phyloP scores from a whole-genome alignment of 2,888 invertebrate genomes.

The Bimastos eiseni region DNA sequence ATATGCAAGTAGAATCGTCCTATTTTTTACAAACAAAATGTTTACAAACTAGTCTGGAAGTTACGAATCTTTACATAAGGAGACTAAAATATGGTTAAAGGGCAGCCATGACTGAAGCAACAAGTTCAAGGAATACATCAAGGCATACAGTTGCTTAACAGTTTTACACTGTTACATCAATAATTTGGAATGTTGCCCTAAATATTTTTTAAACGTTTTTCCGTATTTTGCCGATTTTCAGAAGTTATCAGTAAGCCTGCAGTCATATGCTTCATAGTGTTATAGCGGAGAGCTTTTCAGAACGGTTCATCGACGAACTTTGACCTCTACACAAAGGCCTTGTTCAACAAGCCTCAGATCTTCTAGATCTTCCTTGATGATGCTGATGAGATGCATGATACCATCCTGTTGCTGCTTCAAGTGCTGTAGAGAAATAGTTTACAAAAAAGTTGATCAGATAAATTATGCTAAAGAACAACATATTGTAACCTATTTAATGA shows the following conservation, averaged over 20 bases:
- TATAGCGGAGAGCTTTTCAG: constrained; percentile 65
- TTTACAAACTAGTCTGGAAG: neutral
- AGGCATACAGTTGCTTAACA: neutral
- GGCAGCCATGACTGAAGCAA: constrained; percentile 2
- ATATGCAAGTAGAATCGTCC: too few species aligned
- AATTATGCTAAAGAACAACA: neutral
- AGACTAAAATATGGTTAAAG: neutral
- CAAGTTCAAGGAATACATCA: neutral
- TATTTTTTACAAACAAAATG: neutral
- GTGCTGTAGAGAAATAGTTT: constrained; percentile 67
- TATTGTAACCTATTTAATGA: too few species aligned
- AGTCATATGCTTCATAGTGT: neutral
- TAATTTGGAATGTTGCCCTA: neutral
- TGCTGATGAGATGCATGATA: constrained; percentile 80
- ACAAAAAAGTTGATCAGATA: neutral
- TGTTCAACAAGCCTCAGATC: constrained; percentile 66
- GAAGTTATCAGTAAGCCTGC: neutral
- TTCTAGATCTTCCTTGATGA: constrained; percentile 78
- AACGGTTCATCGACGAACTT: neutral
- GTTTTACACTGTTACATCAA: neutral
- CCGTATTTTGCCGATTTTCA: neutral
- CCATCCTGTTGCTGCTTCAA: constrained; percentile 85
- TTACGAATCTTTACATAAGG: too few species aligned
- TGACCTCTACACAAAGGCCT: constrained; percentile 30
- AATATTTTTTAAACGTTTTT: neutral